phyloP scores from a whole-genome alignment of 2,113 vertebrate species.

The Brachyistius frenatus region DNA sequence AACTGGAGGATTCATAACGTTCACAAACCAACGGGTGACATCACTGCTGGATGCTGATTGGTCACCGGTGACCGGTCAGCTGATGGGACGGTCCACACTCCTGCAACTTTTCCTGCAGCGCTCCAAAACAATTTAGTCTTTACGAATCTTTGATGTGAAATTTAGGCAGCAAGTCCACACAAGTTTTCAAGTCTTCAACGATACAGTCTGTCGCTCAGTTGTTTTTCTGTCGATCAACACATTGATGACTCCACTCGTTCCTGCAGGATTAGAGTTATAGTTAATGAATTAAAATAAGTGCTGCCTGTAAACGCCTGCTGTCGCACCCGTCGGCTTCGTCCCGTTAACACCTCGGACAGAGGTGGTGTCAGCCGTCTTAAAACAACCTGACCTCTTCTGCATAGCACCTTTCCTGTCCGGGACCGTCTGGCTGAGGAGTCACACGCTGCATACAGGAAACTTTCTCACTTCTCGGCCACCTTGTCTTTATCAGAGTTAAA shows the following conservation, averaged over 20 bases:
- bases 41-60: too few species aligned
- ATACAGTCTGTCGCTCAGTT: background rate
- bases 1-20: too few species aligned
- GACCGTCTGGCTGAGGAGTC: slow-evolving; percentile 6
- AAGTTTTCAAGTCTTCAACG: background rate
- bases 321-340: background rate
- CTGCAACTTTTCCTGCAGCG: too few species aligned
- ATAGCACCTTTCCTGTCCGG: slow-evolving; percentile 54
- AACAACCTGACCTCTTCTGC: slow-evolving; percentile 42
- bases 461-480: background rate
- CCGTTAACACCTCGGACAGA: background rate
- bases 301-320: background rate
- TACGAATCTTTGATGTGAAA: too few species aligned
- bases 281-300: background rate
- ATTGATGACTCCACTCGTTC: background rate
- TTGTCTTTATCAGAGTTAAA: background rate
- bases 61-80: too few species aligned
- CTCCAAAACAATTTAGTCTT: too few species aligned
- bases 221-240: background rate
- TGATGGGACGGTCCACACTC: too few species aligned
- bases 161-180: too few species aligned
- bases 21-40: too few species aligned
- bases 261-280: background rate
- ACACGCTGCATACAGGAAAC: background rate
- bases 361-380: background rate